phyloP scores from a whole-genome alignment of 1,140 invertebrate genomes.

The Agrypnia vestita region DNA sequence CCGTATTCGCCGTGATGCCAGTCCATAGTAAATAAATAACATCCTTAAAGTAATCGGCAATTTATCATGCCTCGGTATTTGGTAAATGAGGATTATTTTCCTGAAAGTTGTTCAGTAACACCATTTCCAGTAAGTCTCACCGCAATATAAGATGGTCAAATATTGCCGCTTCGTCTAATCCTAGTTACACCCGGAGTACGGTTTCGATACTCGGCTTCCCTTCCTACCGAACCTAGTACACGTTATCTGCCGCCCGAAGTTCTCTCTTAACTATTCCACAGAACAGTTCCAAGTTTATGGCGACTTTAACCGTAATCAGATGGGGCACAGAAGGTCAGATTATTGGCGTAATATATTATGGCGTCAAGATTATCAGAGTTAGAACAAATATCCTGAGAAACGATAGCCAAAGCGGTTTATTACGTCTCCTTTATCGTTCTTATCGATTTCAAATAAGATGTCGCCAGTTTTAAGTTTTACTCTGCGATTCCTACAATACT shows the following conservation, averaged over 20 bases:
- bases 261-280: constrained; percentile 7
- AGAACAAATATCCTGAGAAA: neutral
- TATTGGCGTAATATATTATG: constrained; percentile 18
- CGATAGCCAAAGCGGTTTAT: too few species aligned
- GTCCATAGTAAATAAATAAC: too few species aligned
- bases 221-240: neutral
- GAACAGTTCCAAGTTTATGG: constrained; percentile 13
- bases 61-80: too few species aligned
- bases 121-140: neutral
- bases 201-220: neutral
- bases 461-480: too few species aligned
- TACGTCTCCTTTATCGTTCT: too few species aligned
- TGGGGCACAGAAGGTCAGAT: constrained; percentile 16
- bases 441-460: too few species aligned
- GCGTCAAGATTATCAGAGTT: constrained; percentile 1
- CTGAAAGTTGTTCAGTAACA: neutral
- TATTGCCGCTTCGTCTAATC: neutral
- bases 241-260: neutral
- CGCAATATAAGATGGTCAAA: neutral
- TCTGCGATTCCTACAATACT: too few species aligned
- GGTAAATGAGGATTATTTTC: neutral
- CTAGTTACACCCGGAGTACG: neutral
- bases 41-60: too few species aligned
- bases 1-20: too few species aligned
- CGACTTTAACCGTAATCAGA: constrained; percentile 1